These are phyloP conservation scores for Drosophila navojoa DNA, from an alignment of 1,140 invertebrate genomes.

Conservation along the genomic window DNA sequence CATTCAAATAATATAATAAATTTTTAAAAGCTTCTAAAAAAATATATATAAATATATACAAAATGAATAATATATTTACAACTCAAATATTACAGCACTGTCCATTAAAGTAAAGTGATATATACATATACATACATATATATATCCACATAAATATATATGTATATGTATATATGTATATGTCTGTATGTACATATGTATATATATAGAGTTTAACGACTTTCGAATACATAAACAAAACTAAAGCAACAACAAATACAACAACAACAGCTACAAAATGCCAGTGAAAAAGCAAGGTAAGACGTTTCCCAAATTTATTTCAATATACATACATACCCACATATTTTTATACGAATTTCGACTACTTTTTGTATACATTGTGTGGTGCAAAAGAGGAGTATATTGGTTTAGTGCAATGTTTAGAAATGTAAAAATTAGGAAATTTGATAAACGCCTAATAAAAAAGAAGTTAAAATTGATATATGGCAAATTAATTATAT, in stretches of 20 bases:
- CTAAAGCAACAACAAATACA: slow-evolving; percentile 34
- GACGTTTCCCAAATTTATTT: slow-evolving; percentile 11
- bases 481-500: too few relatives aligned
- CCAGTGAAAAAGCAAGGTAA: slow-evolving; percentile 79
- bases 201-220: slow-evolving; percentile 25
- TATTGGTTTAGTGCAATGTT: too few relatives aligned
- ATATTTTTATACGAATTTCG: background rate
- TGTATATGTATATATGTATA: slow-evolving; percentile 36
- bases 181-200: slow-evolving; percentile 13
- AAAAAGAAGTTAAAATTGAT: too few relatives aligned
- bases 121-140: slow-evolving; percentile 8
- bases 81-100: too few relatives aligned
- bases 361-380: background rate
- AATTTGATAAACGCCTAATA: too few relatives aligned
- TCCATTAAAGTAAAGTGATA: too few relatives aligned
- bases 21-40: background rate
- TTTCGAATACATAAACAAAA: slow-evolving; percentile 29
- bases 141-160: background rate
- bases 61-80: too few relatives aligned
- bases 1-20: background rate
- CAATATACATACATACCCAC: background rate
- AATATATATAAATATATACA: too few relatives aligned
- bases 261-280: slow-evolving; percentile 62
- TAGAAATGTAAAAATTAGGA: too few relatives aligned
- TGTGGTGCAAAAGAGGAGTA: background rate